Percentiles rank a stretch among this genome's conserved stretches.
Evolutionary conservation across 2,797 vertebrate species (phyloP).

Genomic region (Scolopax bukidnonensis): DNA sequence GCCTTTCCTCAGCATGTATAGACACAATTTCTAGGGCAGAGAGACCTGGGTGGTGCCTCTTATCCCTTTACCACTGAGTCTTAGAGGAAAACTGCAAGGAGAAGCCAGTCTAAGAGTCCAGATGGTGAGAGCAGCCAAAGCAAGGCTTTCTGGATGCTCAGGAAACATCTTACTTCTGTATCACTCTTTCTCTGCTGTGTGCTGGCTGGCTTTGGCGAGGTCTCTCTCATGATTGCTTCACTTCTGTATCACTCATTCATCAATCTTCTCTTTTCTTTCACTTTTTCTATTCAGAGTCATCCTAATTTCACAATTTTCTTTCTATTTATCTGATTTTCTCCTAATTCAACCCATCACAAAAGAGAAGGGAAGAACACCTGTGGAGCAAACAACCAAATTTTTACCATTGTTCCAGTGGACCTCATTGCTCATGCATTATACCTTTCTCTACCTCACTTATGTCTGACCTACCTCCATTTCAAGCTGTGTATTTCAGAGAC

Average conservation of each 20-base stretch:
- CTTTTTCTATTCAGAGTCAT: background rate
- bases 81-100: background rate
- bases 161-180: background rate
- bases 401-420: background rate
- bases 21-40: background rate
- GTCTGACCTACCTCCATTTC: background rate
- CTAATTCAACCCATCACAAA: background rate
- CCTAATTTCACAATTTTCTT: background rate
- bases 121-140: background rate
- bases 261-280: background rate
- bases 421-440: background rate
- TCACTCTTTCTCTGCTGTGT: background rate
- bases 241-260: background rate
- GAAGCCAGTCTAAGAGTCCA: background rate
- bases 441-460: background rate
- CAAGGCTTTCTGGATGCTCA: background rate
- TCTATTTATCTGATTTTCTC: background rate
- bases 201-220: background rate
- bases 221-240: background rate
- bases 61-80: background rate
- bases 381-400: background rate
- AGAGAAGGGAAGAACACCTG: background rate
- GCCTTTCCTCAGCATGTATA: background rate
- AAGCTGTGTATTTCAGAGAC: background rate
- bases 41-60: background rate